phyloP scores from a whole-genome alignment of 64 coral and sea anemone species.

The Stichodactyla helianthus region DNA sequence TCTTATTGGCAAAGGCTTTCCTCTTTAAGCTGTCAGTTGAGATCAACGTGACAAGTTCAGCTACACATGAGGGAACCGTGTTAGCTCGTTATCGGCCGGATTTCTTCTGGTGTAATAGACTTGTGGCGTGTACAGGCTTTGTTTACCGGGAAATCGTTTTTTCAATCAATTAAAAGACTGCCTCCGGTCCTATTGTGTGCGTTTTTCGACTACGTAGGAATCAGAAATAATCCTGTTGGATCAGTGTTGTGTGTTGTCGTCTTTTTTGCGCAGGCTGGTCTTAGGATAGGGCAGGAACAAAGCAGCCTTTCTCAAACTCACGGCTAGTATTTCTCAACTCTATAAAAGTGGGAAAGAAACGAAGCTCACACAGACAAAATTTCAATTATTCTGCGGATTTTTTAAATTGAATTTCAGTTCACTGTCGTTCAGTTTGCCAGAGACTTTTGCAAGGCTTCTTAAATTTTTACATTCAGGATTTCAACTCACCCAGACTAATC shows the following conservation, averaged over 20 bases:
- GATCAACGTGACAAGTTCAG: background rate
- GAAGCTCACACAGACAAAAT: background rate
- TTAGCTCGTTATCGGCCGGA: constrained; percentile 21
- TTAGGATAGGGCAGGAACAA: background rate
- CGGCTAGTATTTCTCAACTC: background rate
- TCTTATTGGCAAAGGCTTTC: constrained; percentile 1
- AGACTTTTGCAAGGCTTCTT: too few species aligned
- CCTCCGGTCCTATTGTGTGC: constrained; percentile 1
- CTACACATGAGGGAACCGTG: background rate
- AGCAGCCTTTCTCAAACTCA: background rate
- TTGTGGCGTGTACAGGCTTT: background rate
- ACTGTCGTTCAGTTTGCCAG: too few species aligned
- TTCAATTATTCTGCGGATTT: background rate
- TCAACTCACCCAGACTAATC: background rate
- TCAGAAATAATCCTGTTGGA: background rate
- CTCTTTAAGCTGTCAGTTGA: background rate
- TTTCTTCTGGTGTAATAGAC: background rate
- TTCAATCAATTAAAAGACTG: constrained; percentile 10
- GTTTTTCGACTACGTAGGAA: background rate
- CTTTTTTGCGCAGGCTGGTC: background rate
- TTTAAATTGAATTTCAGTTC: background rate
- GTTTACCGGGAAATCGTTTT: constrained; percentile 15
- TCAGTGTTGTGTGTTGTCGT: background rate
- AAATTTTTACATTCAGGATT: background rate
- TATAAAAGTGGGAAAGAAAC: background rate